Percentiles rank a stretch among this genome's conserved stretches.
Conservation (phyloP, 2,113 vertebrate species). For the Myiozetetes cayanensis region DNA sequence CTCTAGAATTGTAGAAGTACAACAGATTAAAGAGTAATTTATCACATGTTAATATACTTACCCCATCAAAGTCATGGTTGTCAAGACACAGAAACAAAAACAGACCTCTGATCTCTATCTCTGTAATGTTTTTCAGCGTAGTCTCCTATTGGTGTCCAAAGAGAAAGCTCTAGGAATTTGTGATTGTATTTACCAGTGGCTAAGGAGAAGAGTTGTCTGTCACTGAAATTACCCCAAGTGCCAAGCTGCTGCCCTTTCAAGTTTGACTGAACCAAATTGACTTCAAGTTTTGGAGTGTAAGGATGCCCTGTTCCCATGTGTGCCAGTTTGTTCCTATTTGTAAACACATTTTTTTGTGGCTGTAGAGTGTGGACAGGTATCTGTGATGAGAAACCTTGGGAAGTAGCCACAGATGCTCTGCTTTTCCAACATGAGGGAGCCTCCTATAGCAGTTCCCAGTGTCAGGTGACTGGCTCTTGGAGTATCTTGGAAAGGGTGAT, state of each 20-base stretch:
- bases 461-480: background rate
- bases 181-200: background rate
- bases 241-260: background rate
- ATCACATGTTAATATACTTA: conserved; percentile 35
- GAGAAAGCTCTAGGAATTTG: conserved; percentile 12
- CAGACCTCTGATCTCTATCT: conserved; percentile 49
- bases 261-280: background rate
- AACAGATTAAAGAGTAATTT: conserved; percentile 48
- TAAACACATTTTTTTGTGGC: background rate
- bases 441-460: background rate
- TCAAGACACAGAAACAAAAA: conserved; percentile 24
- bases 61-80: conserved; percentile 18
- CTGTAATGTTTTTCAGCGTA: background rate
- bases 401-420: background rate
- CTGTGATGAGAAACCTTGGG: background rate
- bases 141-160: background rate
- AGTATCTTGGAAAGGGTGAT: background rate
- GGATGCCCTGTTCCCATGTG: background rate
- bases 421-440: background rate
- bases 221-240: background rate
- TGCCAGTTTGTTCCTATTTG: background rate
- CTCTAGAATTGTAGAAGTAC: background rate
- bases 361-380: background rate
- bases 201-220: background rate
- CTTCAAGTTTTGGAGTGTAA: background rate